phyloP scores from a whole-genome alignment of 35 echinoderm and acorn worm species.

The Chiridota heheva region DNA sequence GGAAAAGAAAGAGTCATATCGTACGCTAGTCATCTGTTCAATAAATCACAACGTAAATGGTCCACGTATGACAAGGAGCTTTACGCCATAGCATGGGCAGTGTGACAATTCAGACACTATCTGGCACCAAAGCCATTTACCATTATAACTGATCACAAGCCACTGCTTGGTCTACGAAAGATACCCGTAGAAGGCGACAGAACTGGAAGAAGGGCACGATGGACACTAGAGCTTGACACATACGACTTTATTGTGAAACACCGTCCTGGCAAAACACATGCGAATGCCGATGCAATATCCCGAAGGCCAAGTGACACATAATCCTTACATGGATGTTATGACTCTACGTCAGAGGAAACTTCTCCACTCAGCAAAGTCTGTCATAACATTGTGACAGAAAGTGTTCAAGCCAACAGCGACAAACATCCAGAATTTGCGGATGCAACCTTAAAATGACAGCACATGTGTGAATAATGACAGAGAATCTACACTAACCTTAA shows the following conservation, averaged over 20 bases:
- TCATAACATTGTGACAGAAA: no score
- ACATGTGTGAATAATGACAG: no score
- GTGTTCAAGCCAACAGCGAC: no score
- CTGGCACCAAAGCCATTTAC: constrained; percentile 13
- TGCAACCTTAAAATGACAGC: not conserved
- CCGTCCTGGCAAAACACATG: constrained; percentile 25
- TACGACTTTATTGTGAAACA: constrained; percentile 33
- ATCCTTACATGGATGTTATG: no score
- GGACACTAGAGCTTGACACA: constrained; percentile 42
- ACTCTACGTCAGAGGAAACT: no score
- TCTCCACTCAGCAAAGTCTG: no score
- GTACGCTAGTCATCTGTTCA: constrained; percentile 50
- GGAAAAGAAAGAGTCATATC: not conserved
- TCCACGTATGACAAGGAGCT: constrained; percentile 23
- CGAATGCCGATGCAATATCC: constrained; percentile 38
- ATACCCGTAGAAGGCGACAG: constrained; percentile 28
- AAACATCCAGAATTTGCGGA: no score
- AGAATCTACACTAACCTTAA: not conserved
- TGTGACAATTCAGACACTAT: constrained; percentile 70
- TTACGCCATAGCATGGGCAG: constrained; percentile 53
- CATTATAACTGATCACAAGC: constrained; percentile 61
- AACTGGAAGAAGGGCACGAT: constrained; percentile 34
- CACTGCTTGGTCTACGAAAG: constrained; percentile 18
- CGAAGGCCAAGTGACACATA: not conserved
- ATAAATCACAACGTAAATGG: constrained; percentile 1